A percentile compares a stretch with the other conserved stretches of the same genome.
These are phyloP conservation scores for Peribatodes rhomboidaria DNA, from an alignment of 2,888 invertebrate genomes.

Conservation along the genomic window DNA sequence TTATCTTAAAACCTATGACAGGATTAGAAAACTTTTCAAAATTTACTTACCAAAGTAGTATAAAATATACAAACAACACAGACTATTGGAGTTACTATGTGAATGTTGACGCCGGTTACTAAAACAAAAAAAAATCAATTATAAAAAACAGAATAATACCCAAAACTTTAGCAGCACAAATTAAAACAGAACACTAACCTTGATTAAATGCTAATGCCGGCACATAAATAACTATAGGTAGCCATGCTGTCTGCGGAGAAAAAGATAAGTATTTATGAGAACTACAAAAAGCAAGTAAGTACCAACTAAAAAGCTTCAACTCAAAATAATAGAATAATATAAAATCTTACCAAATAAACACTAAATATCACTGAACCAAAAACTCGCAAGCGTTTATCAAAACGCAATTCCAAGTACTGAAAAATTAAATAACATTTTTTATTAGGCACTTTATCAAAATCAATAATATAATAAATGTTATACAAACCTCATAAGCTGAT, in stretches of 20 bases:
- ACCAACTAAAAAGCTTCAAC: neutral
- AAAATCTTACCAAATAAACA: constrained; percentile 86
- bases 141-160: neutral
- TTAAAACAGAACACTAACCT: constrained; percentile 69
- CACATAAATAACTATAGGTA: constrained; percentile 91
- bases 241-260: constrained; percentile 87
- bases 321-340: constrained; percentile 1
- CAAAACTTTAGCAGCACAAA: neutral
- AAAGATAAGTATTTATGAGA: neutral
- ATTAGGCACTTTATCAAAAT: neutral
- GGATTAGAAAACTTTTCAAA: neutral
- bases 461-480: neutral
- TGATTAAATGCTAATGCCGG: constrained; percentile 91
- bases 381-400: constrained; percentile 88
- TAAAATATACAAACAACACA: constrained; percentile 93
- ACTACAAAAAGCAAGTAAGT: neutral
- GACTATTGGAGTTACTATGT: constrained; percentile 90
- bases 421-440: constrained; percentile 36
- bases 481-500: constrained; percentile 90
- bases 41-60: constrained; percentile 89
- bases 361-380: constrained; percentile 89
- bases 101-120: constrained; percentile 92
- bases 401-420: constrained; percentile 89
- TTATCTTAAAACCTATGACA: too few relatives aligned
- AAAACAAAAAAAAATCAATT: constrained; percentile 52